Evolutionary conservation across 2,888 invertebrate genomes (phyloP), one percentile per base, ranked within the genome.

Genomic region (Cataglyphis albicans): DNA sequence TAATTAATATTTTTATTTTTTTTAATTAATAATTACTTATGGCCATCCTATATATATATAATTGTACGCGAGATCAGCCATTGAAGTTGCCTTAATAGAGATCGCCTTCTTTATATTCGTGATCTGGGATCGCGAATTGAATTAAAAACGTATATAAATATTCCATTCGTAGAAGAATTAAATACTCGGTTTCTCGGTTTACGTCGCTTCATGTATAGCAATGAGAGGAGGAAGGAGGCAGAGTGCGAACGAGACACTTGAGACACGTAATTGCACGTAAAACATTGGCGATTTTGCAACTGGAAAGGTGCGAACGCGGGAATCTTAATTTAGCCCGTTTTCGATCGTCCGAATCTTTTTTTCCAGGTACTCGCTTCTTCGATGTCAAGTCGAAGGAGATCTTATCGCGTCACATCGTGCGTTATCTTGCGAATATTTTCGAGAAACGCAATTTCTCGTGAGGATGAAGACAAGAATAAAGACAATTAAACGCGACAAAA

Each of bases 121-220:
- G 29, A n/a, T 38, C 48, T 32, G 12, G 41, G 64, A 52, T 67
- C 38, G 21, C 84, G 81, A 72, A 84, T 84, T 82, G 84, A 85
- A 80, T 83, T 85, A 82, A 86, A 88, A 83, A 83, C 82, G 74
- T 63, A 83, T 89, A 89, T 88, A 91, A 93, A 92, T 91, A 89
- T 88, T 83, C 72, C 84, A 84, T 83, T 88, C 64, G 86, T 86
- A 90, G 87, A 85, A 87, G 89, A 92, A 93, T 92, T 91, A 92
- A 93, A 93, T 93, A 92, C 87, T 87, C 87, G 86, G 86, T 86
- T 86, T 85, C 76, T 73, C 85, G 82, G 67, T 87, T 85, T 84
- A 84, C 84, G 70, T 81, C 88, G 89, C 87, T 90, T 87, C 90
- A 90, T 92, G 92, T 91, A 92, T 92, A 92, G 87, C 90, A 93